Evolutionary conservation across 2,797 vertebrate genomes (phyloP).

Genomic region (Enteromius trimaculatus): DNA sequence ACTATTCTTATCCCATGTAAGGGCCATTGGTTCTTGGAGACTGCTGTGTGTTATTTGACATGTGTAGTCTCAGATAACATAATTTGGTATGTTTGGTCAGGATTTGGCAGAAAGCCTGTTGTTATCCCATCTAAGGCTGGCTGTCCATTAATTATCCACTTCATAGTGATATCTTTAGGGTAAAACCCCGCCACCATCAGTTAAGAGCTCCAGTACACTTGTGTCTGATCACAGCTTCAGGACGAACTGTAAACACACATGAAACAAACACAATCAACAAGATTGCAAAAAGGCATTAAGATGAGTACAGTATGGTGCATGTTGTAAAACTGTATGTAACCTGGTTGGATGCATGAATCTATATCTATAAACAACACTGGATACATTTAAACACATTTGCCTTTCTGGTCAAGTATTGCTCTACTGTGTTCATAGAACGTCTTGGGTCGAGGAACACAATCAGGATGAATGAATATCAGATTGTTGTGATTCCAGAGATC

Average conservation of each 20-base stretch:
- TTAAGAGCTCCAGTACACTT: slow-evolving; percentile 1
- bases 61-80: neutral
- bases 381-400: slow-evolving; percentile 20
- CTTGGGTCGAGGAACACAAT: slow-evolving; percentile 49
- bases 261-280: neutral
- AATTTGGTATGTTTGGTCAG: slow-evolving; percentile 48
- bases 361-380: neutral
- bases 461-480: slow-evolving; percentile 43
- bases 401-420: slow-evolving; percentile 41
- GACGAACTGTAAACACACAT: slow-evolving; percentile 11
- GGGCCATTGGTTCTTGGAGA: neutral
- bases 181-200: slow-evolving; percentile 48
- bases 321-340: neutral
- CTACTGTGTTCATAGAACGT: slow-evolving; percentile 43
- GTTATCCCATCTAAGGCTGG: slow-evolving; percentile 27
- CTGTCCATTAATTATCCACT: slow-evolving; percentile 32
- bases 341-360: neutral
- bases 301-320: neutral
- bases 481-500: slow-evolving; percentile 49
- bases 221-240: slow-evolving; percentile 22
- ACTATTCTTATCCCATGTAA: slow-evolving; percentile 12
- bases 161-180: slow-evolving; percentile 43
- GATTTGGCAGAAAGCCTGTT: slow-evolving; percentile 41
- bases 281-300: neutral
- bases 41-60: slow-evolving; percentile 22